Percentiles rank a stretch among this genome's conserved stretches.
Conservation (phyloP, 1,140 invertebrate genomes). For the Fopius arisanus region DNA sequence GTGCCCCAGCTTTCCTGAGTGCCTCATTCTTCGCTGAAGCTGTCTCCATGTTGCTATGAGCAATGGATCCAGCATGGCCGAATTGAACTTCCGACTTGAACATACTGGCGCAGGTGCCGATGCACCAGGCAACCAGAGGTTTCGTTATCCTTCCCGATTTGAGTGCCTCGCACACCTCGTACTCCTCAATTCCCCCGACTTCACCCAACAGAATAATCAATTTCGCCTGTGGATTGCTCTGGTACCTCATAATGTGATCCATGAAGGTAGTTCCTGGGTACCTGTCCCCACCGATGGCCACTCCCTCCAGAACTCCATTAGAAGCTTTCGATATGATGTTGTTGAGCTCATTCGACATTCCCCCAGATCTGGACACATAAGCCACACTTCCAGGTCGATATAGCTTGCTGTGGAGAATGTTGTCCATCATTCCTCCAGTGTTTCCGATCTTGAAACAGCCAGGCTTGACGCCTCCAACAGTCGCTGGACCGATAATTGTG, state of each 20-base stretch:
- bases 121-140: conserved; percentile 98
- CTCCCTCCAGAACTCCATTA: conserved; percentile 96
- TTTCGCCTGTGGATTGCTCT: conserved; percentile 82
- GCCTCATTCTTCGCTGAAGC: conserved; percentile 92
- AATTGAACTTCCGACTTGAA: conserved; percentile 99
- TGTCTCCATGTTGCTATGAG: conserved; percentile 94
- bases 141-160: conserved; percentile 86
- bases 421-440: conserved; percentile 99
- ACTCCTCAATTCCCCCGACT: conserved; percentile 99
- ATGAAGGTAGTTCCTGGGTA: conserved; percentile 99
- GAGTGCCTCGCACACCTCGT: conserved; percentile 92
- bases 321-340: conserved; percentile 98
- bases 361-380: conserved; percentile 97
- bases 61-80: conserved; percentile 98
- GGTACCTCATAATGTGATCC: conserved; percentile 93
- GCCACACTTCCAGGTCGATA: conserved; percentile 97
- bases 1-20: conserved; percentile 82
- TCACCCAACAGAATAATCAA: conserved; percentile 97
- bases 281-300: conserved; percentile 99
- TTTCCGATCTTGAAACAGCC: conserved; percentile 99
- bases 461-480: conserved; percentile 97
- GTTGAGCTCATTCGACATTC: conserved; percentile 99
- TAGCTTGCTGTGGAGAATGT: conserved; percentile 96
- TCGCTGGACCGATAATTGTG: conserved; percentile 80
- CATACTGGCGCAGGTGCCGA: conserved; percentile 93